A percentile compares a stretch with the other conserved stretches of the same genome.
Conservation (phyloP, 1,140 invertebrate species). For the Lordiphosa mommai region DNA sequence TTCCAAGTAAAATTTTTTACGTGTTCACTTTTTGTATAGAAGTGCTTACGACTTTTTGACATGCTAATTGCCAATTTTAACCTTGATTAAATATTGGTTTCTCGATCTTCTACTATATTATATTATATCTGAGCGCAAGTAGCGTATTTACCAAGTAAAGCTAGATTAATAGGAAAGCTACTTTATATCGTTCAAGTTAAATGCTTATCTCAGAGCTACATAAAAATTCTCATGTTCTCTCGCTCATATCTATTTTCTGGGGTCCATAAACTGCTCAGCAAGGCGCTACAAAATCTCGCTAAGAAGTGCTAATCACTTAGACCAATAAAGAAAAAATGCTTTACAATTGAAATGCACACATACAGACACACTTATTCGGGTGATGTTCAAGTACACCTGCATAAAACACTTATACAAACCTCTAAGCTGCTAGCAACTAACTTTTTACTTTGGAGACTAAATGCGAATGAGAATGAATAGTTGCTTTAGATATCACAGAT, state of each 20-base stretch:
- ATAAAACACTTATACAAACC: slow-evolving; percentile 19
- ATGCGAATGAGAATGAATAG: neutral
- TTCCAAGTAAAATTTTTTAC: too few species aligned
- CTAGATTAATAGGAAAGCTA: too few species aligned
- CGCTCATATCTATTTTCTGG: slow-evolving; percentile 18
- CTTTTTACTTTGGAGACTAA: neutral
- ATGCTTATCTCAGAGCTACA: neutral
- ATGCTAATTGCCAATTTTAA: too few species aligned
- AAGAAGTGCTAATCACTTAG: slow-evolving; percentile 66
- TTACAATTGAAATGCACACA: slow-evolving; percentile 47
- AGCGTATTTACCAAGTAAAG: too few species aligned
- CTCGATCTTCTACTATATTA: too few species aligned
- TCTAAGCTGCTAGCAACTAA: neutral
- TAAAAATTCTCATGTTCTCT: neutral
- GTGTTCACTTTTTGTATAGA: too few species aligned
- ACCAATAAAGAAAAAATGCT: slow-evolving; percentile 54
- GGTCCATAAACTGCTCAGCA: slow-evolving; percentile 26
- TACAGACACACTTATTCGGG: neutral
- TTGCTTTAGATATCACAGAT: slow-evolving; percentile 12
- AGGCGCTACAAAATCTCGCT: slow-evolving; percentile 50
- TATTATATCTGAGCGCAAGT: too few species aligned
- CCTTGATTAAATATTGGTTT: too few species aligned
- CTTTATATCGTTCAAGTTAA: too few species aligned
- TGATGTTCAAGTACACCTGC: slow-evolving; percentile 18
- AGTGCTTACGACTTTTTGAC: too few species aligned